Conservation (phyloP, 2,888 invertebrate genomes). For the Bembecia ichneumoniformis region DNA sequence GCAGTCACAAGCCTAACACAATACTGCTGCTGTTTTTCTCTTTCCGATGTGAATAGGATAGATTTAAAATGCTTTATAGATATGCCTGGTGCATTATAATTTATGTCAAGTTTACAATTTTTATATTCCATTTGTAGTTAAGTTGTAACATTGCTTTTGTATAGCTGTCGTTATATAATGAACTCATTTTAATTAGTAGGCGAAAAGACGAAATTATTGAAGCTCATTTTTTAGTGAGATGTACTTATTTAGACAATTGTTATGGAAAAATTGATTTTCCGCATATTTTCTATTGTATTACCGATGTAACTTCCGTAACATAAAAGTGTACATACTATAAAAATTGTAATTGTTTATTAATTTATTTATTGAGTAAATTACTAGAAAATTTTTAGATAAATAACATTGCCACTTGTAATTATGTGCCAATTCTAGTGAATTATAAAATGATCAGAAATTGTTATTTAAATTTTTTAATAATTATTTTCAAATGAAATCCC, state of each 20-base stretch:
- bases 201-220: constrained; percentile 7
- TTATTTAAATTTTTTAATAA: constrained; percentile 28
- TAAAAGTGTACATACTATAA: not conserved
- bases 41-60: constrained; percentile 47
- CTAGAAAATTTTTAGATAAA: not conserved
- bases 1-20: constrained; percentile 33
- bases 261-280: constrained; percentile 26
- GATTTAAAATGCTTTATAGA: constrained; percentile 30
- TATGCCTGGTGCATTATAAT: constrained; percentile 56
- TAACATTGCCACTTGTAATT: constrained; percentile 15
- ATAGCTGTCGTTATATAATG: constrained; percentile 2
- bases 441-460: constrained; percentile 20
- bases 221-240: constrained; percentile 46
- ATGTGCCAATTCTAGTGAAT: constrained; percentile 58
- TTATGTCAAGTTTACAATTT: constrained; percentile 46
- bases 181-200: not conserved
- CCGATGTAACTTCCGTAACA: not conserved
- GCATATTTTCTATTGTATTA: constrained; percentile 5
- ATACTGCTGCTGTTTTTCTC: constrained; percentile 38
- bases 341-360: not conserved
- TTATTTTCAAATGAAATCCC: constrained; percentile 21
- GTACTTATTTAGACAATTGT: constrained; percentile 37
- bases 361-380: not conserved
- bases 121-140: constrained; percentile 45
- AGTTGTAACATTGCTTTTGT: constrained; percentile 27